phyloP scores from a whole-genome alignment of 37 sponge, comb jelly and placozoan genomes.

The Eunapius fragilis region DNA sequence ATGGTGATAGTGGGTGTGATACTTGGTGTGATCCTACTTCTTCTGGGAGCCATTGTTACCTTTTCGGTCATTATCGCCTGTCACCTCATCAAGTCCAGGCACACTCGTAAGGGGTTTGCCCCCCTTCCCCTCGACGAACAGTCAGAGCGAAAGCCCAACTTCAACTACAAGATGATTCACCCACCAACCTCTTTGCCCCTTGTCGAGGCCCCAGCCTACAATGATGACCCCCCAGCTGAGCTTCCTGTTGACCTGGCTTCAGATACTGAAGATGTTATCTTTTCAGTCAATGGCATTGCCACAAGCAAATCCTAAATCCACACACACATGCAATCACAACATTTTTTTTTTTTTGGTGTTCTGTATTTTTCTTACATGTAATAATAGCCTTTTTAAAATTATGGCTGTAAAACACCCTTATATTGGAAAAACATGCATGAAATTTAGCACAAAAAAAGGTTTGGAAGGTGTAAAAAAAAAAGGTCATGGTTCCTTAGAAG shows the following conservation, averaged over 20 bases:
- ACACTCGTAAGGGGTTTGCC: conserved; percentile 24
- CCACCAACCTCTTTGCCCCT: neutral
- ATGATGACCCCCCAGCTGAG: neutral
- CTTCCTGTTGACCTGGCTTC: neutral
- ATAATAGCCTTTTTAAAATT: too few relatives aligned
- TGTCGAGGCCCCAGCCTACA: neutral
- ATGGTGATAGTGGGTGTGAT: conserved; percentile 20
- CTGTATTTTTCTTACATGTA: too few relatives aligned
- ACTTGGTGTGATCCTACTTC: conserved; percentile 23
- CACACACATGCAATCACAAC: too few relatives aligned
- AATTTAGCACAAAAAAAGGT: too few relatives aligned
- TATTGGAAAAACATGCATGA: too few relatives aligned
- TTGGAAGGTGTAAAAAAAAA: too few relatives aligned
- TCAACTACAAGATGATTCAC: neutral
- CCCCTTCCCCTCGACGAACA: conserved; percentile 35
- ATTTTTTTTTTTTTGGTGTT: too few relatives aligned
- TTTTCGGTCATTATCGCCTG: conserved; percentile 9
- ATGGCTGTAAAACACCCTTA: too few relatives aligned
- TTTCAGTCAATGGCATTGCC: too few relatives aligned
- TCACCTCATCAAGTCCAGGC: conserved; percentile 13
- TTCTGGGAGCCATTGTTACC: conserved; percentile 21
- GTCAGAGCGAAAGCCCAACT: neutral
- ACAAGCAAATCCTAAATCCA: too few relatives aligned
- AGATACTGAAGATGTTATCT: too few relatives aligned
- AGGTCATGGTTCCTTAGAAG: too few relatives aligned